A percentile compares a stretch with the other conserved stretches of the same genome.
phyloP scores from a whole-genome alignment of 2,113 vertebrate genomes.

The Symphodus melops region DNA sequence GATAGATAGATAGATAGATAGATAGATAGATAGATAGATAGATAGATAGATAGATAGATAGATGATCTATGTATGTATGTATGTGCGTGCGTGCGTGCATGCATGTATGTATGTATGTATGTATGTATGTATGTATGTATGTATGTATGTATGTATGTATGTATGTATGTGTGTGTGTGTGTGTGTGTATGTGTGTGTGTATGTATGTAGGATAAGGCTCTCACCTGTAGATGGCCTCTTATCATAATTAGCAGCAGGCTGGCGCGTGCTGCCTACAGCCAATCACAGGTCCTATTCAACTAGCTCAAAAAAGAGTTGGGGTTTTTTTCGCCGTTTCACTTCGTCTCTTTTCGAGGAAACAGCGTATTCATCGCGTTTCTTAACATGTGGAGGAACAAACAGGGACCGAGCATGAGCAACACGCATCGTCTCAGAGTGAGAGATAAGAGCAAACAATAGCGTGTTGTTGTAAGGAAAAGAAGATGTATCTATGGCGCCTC shows the following conservation, averaged over 20 bases:
- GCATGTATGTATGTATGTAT: too few relatives aligned
- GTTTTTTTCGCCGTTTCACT: not conserved
- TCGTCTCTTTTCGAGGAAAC: not conserved
- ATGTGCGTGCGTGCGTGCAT: too few relatives aligned
- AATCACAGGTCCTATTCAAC: constrained; percentile 59
- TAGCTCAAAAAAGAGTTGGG: constrained; percentile 38
- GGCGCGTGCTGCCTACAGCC: constrained; percentile 38
- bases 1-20: not conserved
- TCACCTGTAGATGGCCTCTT: constrained; percentile 61
- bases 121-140: too few relatives aligned
- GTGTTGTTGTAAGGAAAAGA: constrained; percentile 7
- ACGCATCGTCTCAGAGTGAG: not conserved
- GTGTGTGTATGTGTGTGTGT: too few relatives aligned
- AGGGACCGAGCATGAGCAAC: not conserved
- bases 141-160: too few relatives aligned
- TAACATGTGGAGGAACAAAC: constrained; percentile 29
- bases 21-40: not conserved
- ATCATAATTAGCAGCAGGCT: constrained; percentile 21
- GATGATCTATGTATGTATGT: too few relatives aligned
- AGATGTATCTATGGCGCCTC: constrained; percentile 70
- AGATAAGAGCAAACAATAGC: not conserved
- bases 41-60: too few relatives aligned
- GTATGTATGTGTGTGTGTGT: too few relatives aligned
- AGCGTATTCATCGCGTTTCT: accelerated
- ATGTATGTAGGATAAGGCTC: constrained; percentile 3